phyloP scores from a whole-genome alignment of 2,113 vertebrate species.

The Numida meleagris region DNA sequence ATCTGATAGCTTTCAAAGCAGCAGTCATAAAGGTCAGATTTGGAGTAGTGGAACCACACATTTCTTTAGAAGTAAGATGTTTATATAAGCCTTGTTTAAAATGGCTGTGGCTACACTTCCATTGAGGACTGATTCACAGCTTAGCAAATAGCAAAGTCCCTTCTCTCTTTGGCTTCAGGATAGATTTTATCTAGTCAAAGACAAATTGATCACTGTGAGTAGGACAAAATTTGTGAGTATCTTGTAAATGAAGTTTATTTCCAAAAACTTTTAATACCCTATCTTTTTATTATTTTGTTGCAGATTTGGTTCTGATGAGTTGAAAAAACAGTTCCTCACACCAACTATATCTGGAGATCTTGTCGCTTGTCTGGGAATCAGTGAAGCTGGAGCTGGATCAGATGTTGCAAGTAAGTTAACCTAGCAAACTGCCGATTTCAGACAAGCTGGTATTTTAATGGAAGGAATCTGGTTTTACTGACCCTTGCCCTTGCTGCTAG shows the following conservation, averaged over 20 bases:
- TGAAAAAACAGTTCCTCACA: slow-evolving; percentile 83
- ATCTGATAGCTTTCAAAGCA: neutral
- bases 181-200: neutral
- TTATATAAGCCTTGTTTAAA: neutral
- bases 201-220: neutral
- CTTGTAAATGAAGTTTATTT: neutral
- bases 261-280: neutral
- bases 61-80: neutral
- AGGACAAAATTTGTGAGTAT: neutral
- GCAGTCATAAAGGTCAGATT: neutral
- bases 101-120: neutral
- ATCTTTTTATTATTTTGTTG: neutral
- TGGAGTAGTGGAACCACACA: accelerated
- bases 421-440: neutral
- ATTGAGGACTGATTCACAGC: neutral
- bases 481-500: neutral
- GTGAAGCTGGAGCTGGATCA: slow-evolving; percentile 84
- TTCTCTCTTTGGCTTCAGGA: neutral
- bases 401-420: slow-evolving; percentile 85
- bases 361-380: slow-evolving; percentile 86
- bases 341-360: slow-evolving; percentile 83
- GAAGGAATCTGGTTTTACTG: neutral
- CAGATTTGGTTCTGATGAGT: slow-evolving; percentile 84
- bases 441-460: neutral
- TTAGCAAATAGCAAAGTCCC: neutral